These are phyloP conservation scores for Germaria angustata DNA, from an alignment of 2,888 invertebrate genomes.

Conservation along the genomic window DNA sequence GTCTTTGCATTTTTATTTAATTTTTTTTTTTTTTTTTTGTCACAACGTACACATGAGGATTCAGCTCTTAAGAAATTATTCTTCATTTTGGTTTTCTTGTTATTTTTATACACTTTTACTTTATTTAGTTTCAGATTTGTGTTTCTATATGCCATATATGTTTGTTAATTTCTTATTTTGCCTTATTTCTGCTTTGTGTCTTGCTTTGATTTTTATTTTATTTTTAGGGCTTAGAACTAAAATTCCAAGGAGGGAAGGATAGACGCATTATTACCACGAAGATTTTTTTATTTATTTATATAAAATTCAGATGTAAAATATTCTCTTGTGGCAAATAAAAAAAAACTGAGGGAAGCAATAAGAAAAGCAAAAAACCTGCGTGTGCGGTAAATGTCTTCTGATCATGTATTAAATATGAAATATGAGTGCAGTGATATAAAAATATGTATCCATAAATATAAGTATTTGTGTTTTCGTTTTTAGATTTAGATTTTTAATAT, in stretches of 20 bases:
- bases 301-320: not conserved
- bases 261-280: conserved; percentile 48
- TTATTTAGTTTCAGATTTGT: conserved; percentile 32
- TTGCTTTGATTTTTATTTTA: not conserved
- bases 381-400: conserved; percentile 53
- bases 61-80: conserved; percentile 7
- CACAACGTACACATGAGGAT: conserved; percentile 24
- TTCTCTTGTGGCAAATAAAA: not conserved
- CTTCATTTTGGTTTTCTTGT: conserved; percentile 41
- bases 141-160: conserved; percentile 1
- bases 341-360: not conserved
- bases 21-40: conserved; percentile 30
- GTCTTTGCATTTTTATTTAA: conserved; percentile 7
- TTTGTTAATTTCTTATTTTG: conserved; percentile 9
- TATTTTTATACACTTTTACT: conserved; percentile 50
- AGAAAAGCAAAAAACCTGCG: not conserved
- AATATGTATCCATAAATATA: not conserved
- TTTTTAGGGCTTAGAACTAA: conserved; percentile 29
- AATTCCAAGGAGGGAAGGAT: not conserved
- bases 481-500: not conserved
- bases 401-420: conserved; percentile 53
- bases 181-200: not conserved
- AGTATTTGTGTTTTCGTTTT: no score
- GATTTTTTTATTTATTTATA: conserved; percentile 5
- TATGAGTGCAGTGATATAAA: conserved; percentile 24